These are phyloP conservation scores for Drosophila ogumai DNA, from an alignment of 1,140 invertebrate genomes.

Conservation along the genomic window DNA sequence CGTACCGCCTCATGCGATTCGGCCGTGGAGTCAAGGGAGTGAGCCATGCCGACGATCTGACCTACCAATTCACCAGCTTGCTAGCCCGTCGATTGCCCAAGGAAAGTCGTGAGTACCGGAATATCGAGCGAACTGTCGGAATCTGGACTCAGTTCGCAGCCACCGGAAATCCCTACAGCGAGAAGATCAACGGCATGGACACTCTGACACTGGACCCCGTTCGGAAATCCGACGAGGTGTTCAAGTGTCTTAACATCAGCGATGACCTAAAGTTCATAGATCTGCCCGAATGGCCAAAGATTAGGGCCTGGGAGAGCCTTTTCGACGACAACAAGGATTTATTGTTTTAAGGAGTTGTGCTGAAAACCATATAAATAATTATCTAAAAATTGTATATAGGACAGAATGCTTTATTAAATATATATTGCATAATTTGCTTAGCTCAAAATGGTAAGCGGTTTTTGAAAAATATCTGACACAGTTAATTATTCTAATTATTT, in stretches of 20 bases:
- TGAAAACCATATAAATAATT: not conserved
- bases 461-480: not conserved
- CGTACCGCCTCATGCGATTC: conserved; percentile 81
- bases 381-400: conserved; percentile 22
- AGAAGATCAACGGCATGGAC: conserved; percentile 73
- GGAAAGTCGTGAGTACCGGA: conserved; percentile 76
- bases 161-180: conserved; percentile 81
- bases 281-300: conserved; percentile 84
- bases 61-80: conserved; percentile 87
- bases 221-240: conserved; percentile 61
- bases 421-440: conserved; percentile 10
- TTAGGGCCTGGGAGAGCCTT: conserved; percentile 84
- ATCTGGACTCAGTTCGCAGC: conserved; percentile 85
- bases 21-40: conserved; percentile 83
- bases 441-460: not conserved
- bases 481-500: not conserved
- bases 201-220: conserved; percentile 71
- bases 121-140: conserved; percentile 79
- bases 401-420: conserved; percentile 36
- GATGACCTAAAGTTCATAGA: conserved; percentile 81
- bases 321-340: conserved; percentile 65
- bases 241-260: conserved; percentile 85
- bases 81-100: conserved; percentile 83
- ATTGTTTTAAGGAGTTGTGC: conserved; percentile 37
- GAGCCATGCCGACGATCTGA: conserved; percentile 88